Evolutionary conservation across 2,113 vertebrate species (phyloP), one percentile per base, ranked within the genome.

Genomic region (Cheilinus undulatus): DNA sequence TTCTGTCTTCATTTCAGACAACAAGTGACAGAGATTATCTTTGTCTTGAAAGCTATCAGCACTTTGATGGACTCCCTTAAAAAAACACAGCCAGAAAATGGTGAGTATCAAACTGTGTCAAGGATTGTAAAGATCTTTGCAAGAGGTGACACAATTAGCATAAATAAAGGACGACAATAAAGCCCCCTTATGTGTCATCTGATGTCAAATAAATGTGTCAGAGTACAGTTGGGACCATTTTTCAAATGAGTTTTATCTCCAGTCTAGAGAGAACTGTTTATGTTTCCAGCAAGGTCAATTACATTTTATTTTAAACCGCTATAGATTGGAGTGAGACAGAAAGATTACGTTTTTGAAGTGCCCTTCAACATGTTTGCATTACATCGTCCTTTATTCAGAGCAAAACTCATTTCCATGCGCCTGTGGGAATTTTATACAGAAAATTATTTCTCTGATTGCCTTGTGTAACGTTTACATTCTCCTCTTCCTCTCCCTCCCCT

Each of bases 61-160:
- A 99, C 98, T 78, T 97, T 99, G 71, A 99, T 99, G 95, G 98
- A 99, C 88, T 99, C 98, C 1, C 96, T 99, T 69, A 99, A 99
- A 92, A 99, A 99, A 95, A 98, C 98, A 34, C 96, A 97, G 75
- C 97, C 98, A 67, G 97, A 99, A 91, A 99, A 99, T 61, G 97
- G 98, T 98, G 93, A 96, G 96, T 94, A 50, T 58, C 23, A 30
- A 61, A 72, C 36, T 24, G 38, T 58, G 38, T 59, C 45, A 50
- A 8, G 5, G 43, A 66, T 69, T 28, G 42, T 61, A 48, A 14
- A 54, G 42, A 61, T 57, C 20, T 52, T 42, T 1, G 17, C 49
- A 40, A 42, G 66, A 34, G 36, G 60, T 8, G 49, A 32, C 3
- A 32, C 20, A 10, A 43, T 34, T 34, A 17, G 5, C 13, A 11